Conservation (phyloP, 2,113 vertebrate species). For the Anarrhichthys ocellatus region DNA sequence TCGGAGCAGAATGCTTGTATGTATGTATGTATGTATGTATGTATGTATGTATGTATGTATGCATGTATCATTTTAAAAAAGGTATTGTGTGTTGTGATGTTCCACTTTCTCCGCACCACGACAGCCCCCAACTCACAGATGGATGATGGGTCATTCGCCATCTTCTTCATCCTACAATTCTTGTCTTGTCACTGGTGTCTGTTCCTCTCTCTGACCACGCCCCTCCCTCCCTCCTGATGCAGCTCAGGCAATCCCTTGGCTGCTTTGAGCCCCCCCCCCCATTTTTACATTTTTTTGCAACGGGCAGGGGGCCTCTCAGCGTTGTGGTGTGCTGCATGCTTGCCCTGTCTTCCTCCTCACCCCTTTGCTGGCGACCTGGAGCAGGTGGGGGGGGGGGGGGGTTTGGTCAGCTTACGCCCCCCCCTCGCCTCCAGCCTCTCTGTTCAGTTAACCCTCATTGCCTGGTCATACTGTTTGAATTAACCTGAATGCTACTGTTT, state of each 20-base stretch:
- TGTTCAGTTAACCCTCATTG: constrained; percentile 77
- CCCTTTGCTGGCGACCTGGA: constrained; percentile 58
- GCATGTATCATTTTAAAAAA: neutral
- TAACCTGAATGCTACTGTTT: constrained; percentile 74
- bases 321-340: constrained; percentile 80
- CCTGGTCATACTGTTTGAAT: constrained; percentile 70
- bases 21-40: neutral
- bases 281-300: constrained; percentile 8
- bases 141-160: constrained; percentile 10
- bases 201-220: constrained; percentile 75
- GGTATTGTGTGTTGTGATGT: constrained; percentile 1
- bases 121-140: neutral
- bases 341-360: constrained; percentile 82
- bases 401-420: constrained; percentile 34
- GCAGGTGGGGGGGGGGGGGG: constrained; percentile 27
- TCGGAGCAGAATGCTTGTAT: neutral
- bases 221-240: constrained; percentile 15
- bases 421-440: constrained; percentile 36
- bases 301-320: constrained; percentile 51
- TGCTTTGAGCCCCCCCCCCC: constrained; percentile 6
- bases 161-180: constrained; percentile 11
- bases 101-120: neutral
- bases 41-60: neutral
- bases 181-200: constrained; percentile 58
- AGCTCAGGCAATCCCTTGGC: constrained; percentile 40